Evolutionary conservation across 2,113 vertebrate species (phyloP).

Genomic region (Toxotes chatareus): DNA sequence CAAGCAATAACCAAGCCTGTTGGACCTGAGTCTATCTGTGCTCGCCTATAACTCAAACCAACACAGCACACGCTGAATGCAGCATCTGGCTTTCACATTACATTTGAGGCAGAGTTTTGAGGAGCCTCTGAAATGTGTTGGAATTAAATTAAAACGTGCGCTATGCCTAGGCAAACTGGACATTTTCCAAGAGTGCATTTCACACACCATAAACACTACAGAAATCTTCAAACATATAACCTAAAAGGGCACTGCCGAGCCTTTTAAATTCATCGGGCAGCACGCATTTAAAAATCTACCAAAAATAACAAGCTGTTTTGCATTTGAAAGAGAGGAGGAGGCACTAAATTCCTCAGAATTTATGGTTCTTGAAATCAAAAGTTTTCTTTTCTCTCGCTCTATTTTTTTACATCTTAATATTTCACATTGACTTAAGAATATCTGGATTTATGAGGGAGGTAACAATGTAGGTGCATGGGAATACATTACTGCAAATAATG

Average conservation of each 20-base stretch:
- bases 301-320: constrained; percentile 83
- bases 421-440: constrained; percentile 58
- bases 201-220: constrained; percentile 81
- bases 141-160: constrained; percentile 82
- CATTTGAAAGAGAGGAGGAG: constrained; percentile 77
- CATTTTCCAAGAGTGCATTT: constrained; percentile 80
- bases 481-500: constrained; percentile 67
- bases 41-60: constrained; percentile 76
- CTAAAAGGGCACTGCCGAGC: constrained; percentile 69
- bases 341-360: constrained; percentile 64
- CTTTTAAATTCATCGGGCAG: constrained; percentile 70
- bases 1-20: constrained; percentile 74
- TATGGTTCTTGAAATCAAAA: constrained; percentile 67
- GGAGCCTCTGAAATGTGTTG: constrained; percentile 80
- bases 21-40: constrained; percentile 73
- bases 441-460: constrained; percentile 24
- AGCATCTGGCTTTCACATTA: constrained; percentile 85
- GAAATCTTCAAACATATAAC: constrained; percentile 78
- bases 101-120: constrained; percentile 78
- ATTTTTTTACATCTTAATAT: constrained; percentile 45
- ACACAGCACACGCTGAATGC: constrained; percentile 49
- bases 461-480: constrained; percentile 46
- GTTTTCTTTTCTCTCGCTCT: constrained; percentile 44
- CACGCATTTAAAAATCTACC: constrained; percentile 56
- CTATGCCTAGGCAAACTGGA: constrained; percentile 75